A percentile compares a stretch with the other conserved stretches of the same genome.
These are phyloP conservation scores for Sebastes kiyomatsui DNA, from an alignment of 2,797 vertebrate species.

Conservation along the genomic window DNA sequence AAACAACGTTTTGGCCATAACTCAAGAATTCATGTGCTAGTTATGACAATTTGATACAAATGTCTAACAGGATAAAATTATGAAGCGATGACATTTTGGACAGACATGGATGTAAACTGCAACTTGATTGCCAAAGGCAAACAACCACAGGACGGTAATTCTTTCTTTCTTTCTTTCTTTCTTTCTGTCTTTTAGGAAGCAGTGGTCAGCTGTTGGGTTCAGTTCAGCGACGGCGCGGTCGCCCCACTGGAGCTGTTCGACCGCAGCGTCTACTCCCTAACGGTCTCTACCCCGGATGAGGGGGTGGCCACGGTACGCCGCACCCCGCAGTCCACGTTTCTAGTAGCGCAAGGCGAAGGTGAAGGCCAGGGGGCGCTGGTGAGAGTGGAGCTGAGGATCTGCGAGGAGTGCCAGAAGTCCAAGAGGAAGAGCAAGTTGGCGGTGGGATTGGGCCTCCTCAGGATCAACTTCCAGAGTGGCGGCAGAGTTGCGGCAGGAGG, in stretches of 20 bases:
- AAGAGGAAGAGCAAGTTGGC: constrained; percentile 92
- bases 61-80: too few relatives aligned
- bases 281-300: constrained; percentile 87
- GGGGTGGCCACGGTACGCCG: constrained; percentile 87
- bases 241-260: constrained; percentile 90
- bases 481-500: constrained; percentile 26
- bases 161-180: neutral
- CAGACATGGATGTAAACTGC: too few relatives aligned
- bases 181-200: constrained; percentile 85
- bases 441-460: constrained; percentile 81
- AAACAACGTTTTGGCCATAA: too few relatives aligned
- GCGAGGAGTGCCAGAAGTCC: constrained; percentile 93
- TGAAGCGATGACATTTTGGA: too few relatives aligned
- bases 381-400: constrained; percentile 90
- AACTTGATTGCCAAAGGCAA: too few relatives aligned
- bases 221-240: constrained; percentile 91
- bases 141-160: neutral
- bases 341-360: constrained; percentile 84
- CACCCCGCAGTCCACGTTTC: constrained; percentile 83
- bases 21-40: too few relatives aligned
- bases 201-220: constrained; percentile 91
- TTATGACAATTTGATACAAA: too few relatives aligned
- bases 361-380: constrained; percentile 82
- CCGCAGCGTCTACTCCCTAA: constrained; percentile 85
- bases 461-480: constrained; percentile 80